A percentile compares a stretch with the other conserved stretches of the same genome.
Conservation (phyloP, 2,797 vertebrate species). For the Fundulus diaphanus region DNA sequence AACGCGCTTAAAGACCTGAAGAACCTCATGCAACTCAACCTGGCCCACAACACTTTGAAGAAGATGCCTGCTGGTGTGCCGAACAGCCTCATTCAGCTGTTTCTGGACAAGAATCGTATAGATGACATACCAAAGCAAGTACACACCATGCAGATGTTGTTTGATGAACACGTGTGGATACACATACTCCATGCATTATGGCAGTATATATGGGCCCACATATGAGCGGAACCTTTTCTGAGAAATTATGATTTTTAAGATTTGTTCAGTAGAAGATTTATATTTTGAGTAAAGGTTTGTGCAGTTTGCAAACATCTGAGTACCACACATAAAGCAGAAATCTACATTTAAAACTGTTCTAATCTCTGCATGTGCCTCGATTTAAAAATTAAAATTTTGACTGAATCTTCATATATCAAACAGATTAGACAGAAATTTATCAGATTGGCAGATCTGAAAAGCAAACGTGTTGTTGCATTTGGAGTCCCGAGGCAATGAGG, state of each 20-base stretch:
- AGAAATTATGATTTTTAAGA: neutral
- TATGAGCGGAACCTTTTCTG: neutral
- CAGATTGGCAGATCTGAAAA: too few species aligned
- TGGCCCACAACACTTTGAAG: constrained; percentile 90
- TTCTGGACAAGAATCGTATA: constrained; percentile 93
- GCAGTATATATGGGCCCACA: neutral
- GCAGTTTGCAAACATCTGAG: too few species aligned
- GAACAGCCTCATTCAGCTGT: constrained; percentile 88
- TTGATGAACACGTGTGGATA: neutral
- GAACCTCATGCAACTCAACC: constrained; percentile 94
- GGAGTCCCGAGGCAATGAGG: too few species aligned
- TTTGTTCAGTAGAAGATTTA: neutral
- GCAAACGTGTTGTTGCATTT: too few species aligned
- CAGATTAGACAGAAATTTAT: too few species aligned
- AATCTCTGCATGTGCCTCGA: too few species aligned
- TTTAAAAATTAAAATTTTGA: too few species aligned
- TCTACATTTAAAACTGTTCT: neutral
- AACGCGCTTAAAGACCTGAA: constrained; percentile 93
- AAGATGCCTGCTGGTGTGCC: constrained; percentile 94
- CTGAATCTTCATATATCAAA: too few species aligned
- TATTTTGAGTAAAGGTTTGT: neutral
- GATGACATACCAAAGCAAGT: constrained; percentile 87
- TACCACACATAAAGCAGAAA: neutral
- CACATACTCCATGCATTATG: neutral
- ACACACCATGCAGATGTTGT: constrained; percentile 14